phyloP scores from a whole-genome alignment of 2,113 vertebrate species.

The Lathamus discolor region DNA sequence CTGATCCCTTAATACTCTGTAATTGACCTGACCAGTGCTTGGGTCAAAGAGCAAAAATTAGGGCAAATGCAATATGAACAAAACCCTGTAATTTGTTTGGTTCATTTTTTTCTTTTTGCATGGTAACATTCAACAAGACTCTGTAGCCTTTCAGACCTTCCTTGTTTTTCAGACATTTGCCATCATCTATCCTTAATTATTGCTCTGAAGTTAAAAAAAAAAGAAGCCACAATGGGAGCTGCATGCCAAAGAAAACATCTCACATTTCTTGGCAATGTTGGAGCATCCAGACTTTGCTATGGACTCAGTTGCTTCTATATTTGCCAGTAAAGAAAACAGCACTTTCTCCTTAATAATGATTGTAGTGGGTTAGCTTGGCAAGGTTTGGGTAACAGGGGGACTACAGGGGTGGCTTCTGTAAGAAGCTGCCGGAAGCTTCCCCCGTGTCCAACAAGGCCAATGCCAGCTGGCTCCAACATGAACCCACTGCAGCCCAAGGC shows the following conservation, averaged over 20 bases:
- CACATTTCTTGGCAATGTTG: accelerated
- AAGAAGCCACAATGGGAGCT: not conserved
- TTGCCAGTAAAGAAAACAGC: not conserved
- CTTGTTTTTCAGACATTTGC: not conserved
- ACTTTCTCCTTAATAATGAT: not conserved
- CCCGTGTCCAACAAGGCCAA: not conserved
- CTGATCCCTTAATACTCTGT: not conserved
- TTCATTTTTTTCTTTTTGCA: not conserved
- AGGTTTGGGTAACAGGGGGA: accelerated
- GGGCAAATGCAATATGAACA: not conserved
- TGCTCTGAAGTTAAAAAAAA: not conserved
- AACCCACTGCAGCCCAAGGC: not conserved
- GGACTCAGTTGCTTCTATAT: not conserved
- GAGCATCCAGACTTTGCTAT: not conserved
- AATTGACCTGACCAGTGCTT: not conserved
- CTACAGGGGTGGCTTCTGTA: not conserved
- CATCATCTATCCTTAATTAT: not conserved
- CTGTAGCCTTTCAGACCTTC: not conserved
- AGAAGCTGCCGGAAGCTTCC: not conserved
- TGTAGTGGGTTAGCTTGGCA: accelerated
- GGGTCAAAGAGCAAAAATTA: not conserved
- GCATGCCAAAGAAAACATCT: not conserved
- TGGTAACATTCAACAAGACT: not conserved
- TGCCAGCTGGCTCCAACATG: accelerated
- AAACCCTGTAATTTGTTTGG: not conserved